Percentiles rank a stretch among this genome's conserved stretches.
These are phyloP conservation scores for Hemichromis elongatus DNA, from an alignment of 2,113 vertebrate genomes.

Conservation along the genomic window DNA sequence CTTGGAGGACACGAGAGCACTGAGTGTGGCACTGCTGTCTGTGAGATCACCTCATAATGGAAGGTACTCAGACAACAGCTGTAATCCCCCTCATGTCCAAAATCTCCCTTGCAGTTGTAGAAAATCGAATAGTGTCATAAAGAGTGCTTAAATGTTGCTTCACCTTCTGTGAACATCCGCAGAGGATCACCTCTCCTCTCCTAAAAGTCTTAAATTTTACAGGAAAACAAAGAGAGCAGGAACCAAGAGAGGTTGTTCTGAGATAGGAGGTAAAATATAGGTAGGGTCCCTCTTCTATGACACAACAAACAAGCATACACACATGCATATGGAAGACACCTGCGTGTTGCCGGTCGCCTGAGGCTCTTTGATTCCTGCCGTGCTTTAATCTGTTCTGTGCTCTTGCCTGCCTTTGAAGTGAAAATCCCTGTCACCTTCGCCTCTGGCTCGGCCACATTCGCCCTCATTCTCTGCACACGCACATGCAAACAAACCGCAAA, in stretches of 20 bases:
- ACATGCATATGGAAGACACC: conserved; percentile 33
- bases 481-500: conserved; percentile 6
- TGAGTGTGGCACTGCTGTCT: background rate
- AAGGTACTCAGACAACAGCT: background rate
- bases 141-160: background rate
- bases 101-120: background rate
- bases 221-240: background rate
- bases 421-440: conserved; percentile 58
- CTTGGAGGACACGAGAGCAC: background rate
- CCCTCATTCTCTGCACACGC: background rate
- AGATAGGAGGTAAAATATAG: conserved; percentile 21
- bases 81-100: background rate
- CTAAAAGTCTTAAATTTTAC: background rate
- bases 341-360: conserved; percentile 62
- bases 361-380: conserved; percentile 72
- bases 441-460: background rate
- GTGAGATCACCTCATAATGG: background rate
- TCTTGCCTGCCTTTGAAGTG: conserved; percentile 73
- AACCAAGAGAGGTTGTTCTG: background rate
- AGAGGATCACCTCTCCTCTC: background rate
- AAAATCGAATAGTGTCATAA: background rate
- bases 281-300: background rate
- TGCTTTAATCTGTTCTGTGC: conserved; percentile 75
- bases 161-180: background rate
- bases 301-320: background rate